These are phyloP conservation scores for Rynchops niger DNA, from an alignment of 2,113 vertebrate genomes.

Conservation along the genomic window DNA sequence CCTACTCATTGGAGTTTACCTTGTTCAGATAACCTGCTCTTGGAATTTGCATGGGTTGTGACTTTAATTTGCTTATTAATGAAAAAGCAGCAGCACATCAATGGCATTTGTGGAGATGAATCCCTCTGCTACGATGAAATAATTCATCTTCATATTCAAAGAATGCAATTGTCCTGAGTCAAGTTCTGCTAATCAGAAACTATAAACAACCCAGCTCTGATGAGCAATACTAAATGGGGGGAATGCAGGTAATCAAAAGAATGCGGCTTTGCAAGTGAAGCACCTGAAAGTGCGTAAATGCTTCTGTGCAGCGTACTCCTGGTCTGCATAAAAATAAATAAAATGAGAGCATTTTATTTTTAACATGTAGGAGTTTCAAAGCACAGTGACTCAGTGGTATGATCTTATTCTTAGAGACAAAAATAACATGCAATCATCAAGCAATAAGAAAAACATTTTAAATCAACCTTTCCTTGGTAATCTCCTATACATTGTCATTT, in stretches of 20 bases:
- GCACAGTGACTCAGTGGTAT: background rate
- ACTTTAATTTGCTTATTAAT: constrained; percentile 34
- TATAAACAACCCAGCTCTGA: background rate
- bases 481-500: background rate
- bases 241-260: background rate
- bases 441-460: background rate
- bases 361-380: constrained; percentile 8
- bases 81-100: background rate
- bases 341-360: background rate
- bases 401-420: background rate
- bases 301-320: background rate
- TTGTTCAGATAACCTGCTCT: background rate
- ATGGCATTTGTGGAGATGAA: background rate
- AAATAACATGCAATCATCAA: background rate
- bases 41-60: background rate
- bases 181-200: constrained; percentile 29
- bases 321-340: background rate
- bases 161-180: constrained; percentile 1
- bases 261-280: background rate
- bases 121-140: background rate
- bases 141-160: background rate
- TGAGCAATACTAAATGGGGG: background rate
- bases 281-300: rapidly evolving
- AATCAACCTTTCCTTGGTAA: background rate
- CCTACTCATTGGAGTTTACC: background rate